Conservation (phyloP, 2,797 vertebrate genomes). For the Schizopygopsis pylzovi region DNA sequence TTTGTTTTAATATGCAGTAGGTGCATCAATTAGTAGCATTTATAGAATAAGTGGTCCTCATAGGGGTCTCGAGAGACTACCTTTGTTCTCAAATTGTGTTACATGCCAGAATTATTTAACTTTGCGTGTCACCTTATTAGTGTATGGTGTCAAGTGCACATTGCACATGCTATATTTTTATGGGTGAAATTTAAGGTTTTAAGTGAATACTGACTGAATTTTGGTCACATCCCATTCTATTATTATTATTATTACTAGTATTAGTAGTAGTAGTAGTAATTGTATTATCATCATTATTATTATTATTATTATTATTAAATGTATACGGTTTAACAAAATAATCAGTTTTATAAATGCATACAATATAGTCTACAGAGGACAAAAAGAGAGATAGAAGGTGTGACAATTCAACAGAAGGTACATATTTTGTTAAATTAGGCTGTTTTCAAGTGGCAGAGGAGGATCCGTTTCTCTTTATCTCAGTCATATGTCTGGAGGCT, state of each 20-base stretch:
- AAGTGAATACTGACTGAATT: not conserved
- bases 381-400: slow-evolving; percentile 45
- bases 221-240: not conserved
- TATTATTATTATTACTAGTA: too few species aligned
- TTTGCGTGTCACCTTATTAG: too few species aligned
- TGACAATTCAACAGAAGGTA: slow-evolving; percentile 70
- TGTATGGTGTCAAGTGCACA: not conserved
- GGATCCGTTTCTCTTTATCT: slow-evolving; percentile 93
- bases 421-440: slow-evolving; percentile 87
- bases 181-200: not conserved
- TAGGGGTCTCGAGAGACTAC: not conserved
- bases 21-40: not conserved
- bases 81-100: not conserved
- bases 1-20: not conserved
- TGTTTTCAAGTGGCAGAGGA: slow-evolving; percentile 92
- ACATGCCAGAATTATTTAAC: not conserved
- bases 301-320: not conserved
- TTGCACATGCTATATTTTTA: not conserved
- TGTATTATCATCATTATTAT: too few species aligned
- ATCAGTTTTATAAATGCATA: not conserved
- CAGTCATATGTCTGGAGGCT: slow-evolving; percentile 89
- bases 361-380: not conserved
- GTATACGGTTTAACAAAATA: not conserved
- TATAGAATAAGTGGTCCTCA: not conserved
- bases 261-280: too few species aligned